Base-by-base conservation (phyloP, 1,140 invertebrate species). In the Eciton burchellii region DNA sequence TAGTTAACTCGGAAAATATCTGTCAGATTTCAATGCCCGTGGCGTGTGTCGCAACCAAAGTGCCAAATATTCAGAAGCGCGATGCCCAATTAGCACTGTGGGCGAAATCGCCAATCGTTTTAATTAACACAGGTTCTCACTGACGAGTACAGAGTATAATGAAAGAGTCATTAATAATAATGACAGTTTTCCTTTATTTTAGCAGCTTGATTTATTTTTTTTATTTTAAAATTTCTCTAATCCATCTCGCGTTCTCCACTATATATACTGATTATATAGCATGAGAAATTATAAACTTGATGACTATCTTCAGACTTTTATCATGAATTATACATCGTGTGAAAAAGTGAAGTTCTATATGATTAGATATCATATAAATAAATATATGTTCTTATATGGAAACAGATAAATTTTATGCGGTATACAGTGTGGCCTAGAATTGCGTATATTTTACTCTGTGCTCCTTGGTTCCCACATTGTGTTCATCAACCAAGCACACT, bases 401-500 rank as follows among this genome's bases (percentile, higher is more conserved):
- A 6, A 6, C 35, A 35, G 35, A 6, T 35, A 35, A 35, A 35
- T 6, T 35, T 35, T 21, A 54, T 19, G n/a, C n/a, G 52, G 19
- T 54, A 19, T 54, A 54, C 14, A 52, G 49, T n/a, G n/a, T 52
- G 14, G 14, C 19, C 52, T 21, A 54, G n/a, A 54, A 54, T 8
- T 54, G 35, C 19, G 52, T 54, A 54, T 9, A 19, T 54, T n/a
- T 21, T 54, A 54, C 52, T 54, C 52, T 54, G 52, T 54, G 19
- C 52, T 54, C 52, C n/a, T 54, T 54, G 52, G 52, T 54, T 54
- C 84, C 52, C 45, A 45, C 59, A 63, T 63, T 86, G 76, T 86
- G 83, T 86, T 84, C 82, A 82, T 81, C 26, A 47, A 59, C 8
- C n/a, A 56, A 83, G 63, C 12, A 74, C 54, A 35, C 72, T 83